phyloP scores from a whole-genome alignment of 2,888 invertebrate genomes.

The Petrophora chlorosata region DNA sequence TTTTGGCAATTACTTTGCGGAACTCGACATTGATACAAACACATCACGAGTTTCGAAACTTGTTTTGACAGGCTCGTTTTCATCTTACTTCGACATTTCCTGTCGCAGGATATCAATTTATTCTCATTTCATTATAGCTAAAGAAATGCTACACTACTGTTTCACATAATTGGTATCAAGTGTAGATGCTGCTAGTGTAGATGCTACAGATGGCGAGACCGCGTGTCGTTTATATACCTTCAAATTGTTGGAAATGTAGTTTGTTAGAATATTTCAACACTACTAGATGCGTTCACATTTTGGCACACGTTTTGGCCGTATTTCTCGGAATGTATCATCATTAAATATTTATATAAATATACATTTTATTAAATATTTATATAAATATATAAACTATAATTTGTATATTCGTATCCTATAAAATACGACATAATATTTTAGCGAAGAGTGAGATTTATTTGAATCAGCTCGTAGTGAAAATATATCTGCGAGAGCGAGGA shows the following conservation, averaged over 20 bases:
- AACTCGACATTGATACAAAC: neutral
- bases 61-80: neutral
- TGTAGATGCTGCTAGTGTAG: too few species aligned
- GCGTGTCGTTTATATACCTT: conserved; percentile 60
- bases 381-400: too few species aligned
- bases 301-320: conserved; percentile 44
- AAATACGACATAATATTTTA: too few species aligned
- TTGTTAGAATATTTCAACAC: conserved; percentile 47
- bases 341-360: conserved; percentile 34
- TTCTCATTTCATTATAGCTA: too few species aligned
- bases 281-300: conserved; percentile 44
- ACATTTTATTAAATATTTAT: too few species aligned
- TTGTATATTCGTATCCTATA: conserved; percentile 1
- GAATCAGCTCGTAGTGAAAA: too few species aligned
- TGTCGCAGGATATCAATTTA: neutral
- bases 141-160: too few species aligned
- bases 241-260: conserved; percentile 50
- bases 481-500: too few species aligned
- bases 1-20: neutral
- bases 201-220: too few species aligned
- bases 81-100: neutral
- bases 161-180: too few species aligned
- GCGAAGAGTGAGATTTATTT: too few species aligned
- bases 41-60: neutral
- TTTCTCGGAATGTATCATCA: conserved; percentile 44